A percentile compares a stretch with the other conserved stretches of the same genome.
These are phyloP conservation scores for Paralichthys olivaceus DNA, from an alignment of 2,113 vertebrate genomes.

Conservation along the genomic window DNA sequence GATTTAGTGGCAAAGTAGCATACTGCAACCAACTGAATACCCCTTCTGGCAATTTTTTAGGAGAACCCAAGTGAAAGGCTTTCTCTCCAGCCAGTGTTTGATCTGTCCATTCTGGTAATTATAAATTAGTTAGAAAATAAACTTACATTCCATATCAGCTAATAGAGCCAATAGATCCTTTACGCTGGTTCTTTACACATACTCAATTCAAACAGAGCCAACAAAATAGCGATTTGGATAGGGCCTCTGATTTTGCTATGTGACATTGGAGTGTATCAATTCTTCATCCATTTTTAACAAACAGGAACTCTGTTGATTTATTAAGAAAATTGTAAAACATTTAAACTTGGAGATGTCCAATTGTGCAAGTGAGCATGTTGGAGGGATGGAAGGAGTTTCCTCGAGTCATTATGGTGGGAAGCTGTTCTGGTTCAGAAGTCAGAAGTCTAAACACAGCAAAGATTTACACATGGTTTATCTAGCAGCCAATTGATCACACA, in stretches of 20 bases:
- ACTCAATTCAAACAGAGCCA: neutral
- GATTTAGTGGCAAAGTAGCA: neutral
- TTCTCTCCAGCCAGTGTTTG: neutral
- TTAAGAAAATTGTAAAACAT: neutral
- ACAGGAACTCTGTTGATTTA: constrained; percentile 17
- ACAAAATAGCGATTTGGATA: constrained; percentile 1
- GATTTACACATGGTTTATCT: constrained; percentile 77
- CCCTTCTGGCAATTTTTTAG: neutral
- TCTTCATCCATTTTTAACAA: neutral
- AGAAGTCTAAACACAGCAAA: constrained; percentile 76
- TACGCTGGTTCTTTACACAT: neutral
- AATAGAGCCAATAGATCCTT: too few species aligned
- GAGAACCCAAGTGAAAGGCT: neutral
- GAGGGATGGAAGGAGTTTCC: constrained; percentile 11
- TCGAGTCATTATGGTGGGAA: constrained; percentile 27
- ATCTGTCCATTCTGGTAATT: too few species aligned
- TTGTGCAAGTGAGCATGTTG: neutral
- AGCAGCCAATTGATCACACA: constrained; percentile 66
- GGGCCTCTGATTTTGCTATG: neutral
- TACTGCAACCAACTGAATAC: neutral
- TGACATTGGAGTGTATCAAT: neutral
- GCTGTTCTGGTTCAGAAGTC: constrained; percentile 62
- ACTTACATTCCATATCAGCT: too few species aligned
- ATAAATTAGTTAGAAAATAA: too few species aligned
- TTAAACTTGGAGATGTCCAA: constrained; percentile 3